A percentile compares a stretch with the other conserved stretches of the same genome.
These are phyloP conservation scores for Zapornia atra DNA, from an alignment of 2,113 vertebrate species.

Conservation along the genomic window DNA sequence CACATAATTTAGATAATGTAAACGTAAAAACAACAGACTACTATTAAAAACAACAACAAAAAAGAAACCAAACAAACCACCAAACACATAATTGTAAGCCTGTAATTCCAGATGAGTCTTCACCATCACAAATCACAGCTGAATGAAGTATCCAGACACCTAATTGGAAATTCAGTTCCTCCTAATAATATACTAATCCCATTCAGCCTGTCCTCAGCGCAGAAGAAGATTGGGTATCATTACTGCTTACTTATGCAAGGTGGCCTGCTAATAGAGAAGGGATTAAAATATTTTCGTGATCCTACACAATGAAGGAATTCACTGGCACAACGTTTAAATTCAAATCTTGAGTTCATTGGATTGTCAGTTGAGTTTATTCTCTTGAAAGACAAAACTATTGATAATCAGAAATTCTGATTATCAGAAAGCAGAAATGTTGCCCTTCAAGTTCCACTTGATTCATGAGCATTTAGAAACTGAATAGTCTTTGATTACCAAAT, in stretches of 20 bases:
- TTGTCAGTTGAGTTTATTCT: not conserved
- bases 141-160: not conserved
- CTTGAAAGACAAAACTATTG: not conserved
- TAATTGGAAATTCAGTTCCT: constrained; percentile 39
- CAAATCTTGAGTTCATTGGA: not conserved
- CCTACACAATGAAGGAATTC: not conserved
- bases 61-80: not conserved
- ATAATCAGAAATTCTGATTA: not conserved
- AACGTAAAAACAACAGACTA: not conserved
- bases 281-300: constrained; percentile 1
- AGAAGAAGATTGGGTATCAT: not conserved
- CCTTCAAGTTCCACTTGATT: not conserved
- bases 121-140: constrained; percentile 8
- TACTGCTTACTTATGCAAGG: constrained; percentile 17
- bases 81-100: not conserved
- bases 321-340: not conserved
- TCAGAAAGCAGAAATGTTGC: not conserved
- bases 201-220: not conserved
- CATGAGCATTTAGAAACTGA: not conserved
- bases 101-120: constrained; percentile 34
- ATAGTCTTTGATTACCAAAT: not conserved
- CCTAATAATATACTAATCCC: constrained; percentile 25
- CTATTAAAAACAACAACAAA: not conserved
- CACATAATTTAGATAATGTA: not conserved
- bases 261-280: not conserved